Evolutionary conservation across 2,113 vertebrate species (phyloP).

Genomic region (Gadus macrocephalus): DNA sequence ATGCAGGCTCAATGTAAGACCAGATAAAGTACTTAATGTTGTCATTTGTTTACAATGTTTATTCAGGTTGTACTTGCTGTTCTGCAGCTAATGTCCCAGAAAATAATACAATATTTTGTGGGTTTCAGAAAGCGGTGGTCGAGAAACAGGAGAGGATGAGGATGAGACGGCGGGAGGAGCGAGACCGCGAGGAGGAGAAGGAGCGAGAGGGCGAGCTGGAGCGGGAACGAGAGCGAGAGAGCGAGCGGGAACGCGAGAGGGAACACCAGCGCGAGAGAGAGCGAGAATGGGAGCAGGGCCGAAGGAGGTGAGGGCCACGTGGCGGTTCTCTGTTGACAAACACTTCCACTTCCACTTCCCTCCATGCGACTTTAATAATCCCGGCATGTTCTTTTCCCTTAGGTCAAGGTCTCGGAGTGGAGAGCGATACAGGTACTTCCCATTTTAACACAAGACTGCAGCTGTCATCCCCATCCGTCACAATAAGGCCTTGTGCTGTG

Average conservation of each 20-base stretch:
- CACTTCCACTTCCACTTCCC: too few species aligned
- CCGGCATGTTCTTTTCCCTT: conserved; percentile 8
- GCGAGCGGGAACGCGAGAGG: conserved; percentile 49
- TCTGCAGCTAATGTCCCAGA: neutral
- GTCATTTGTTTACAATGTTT: too few species aligned
- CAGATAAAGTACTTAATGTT: neutral
- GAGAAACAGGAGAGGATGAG: conserved; percentile 95
- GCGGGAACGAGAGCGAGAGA: conserved; percentile 54
- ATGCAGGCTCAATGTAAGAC: neutral
- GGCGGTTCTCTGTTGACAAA: neutral
- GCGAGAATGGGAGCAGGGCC: conserved; percentile 56
- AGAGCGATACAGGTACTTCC: conserved; percentile 69
- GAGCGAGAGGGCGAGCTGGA: conserved; percentile 69
- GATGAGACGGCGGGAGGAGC: conserved; percentile 87
- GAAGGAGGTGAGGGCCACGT: conserved; percentile 58
- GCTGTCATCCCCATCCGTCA: too few species aligned
- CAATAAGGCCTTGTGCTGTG: too few species aligned
- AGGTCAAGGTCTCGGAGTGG: conserved; percentile 75
- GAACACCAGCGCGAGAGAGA: conserved; percentile 54
- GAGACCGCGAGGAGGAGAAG: conserved; percentile 81
- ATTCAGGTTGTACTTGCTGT: too few species aligned
- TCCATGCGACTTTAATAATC: neutral
- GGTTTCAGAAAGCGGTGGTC: conserved; percentile 84
- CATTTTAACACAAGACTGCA: too few species aligned
- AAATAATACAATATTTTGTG: neutral